These are phyloP conservation scores for Drosophila hamatofila DNA, from an alignment of 2,888 invertebrate species.

Conservation along the genomic window DNA sequence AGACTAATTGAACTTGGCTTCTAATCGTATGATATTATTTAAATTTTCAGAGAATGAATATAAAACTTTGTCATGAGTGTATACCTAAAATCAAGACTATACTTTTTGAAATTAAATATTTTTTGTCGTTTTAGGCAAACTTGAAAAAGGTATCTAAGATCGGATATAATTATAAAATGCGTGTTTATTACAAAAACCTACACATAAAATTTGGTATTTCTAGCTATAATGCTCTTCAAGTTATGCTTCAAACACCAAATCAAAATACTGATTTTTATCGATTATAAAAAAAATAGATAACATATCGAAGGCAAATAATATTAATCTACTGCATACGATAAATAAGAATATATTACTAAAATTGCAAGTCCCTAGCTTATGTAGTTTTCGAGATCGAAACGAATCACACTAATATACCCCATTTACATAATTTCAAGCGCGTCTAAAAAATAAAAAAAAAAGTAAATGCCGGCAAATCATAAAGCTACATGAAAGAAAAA, in stretches of 20 bases:
- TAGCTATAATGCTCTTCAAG: neutral
- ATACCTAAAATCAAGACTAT: neutral
- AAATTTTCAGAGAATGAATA: neutral
- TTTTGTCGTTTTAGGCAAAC: neutral
- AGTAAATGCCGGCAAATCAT: constrained; percentile 57
- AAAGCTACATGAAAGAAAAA: constrained; percentile 67
- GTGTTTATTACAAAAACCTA: neutral
- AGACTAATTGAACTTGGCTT: neutral
- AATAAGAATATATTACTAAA: too few relatives aligned
- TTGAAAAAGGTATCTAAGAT: neutral
- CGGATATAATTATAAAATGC: neutral
- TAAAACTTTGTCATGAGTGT: neutral
- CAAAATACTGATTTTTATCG: neutral
- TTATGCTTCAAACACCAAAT: neutral
- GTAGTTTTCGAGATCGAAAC: neutral
- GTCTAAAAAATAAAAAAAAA: constrained; percentile 17
- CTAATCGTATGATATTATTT: neutral
- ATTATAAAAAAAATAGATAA: neutral
- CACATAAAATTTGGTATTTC: neutral
- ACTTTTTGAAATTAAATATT: neutral
- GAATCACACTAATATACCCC: neutral
- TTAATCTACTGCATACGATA: neutral
- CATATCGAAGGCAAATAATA: neutral
- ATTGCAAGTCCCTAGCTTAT: neutral
- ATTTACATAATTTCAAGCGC: neutral